A percentile compares a stretch with the other conserved stretches of the same genome.
Evolutionary conservation across 2,888 invertebrate genomes (phyloP).

Genomic region (Pterobdella sp.): DNA sequence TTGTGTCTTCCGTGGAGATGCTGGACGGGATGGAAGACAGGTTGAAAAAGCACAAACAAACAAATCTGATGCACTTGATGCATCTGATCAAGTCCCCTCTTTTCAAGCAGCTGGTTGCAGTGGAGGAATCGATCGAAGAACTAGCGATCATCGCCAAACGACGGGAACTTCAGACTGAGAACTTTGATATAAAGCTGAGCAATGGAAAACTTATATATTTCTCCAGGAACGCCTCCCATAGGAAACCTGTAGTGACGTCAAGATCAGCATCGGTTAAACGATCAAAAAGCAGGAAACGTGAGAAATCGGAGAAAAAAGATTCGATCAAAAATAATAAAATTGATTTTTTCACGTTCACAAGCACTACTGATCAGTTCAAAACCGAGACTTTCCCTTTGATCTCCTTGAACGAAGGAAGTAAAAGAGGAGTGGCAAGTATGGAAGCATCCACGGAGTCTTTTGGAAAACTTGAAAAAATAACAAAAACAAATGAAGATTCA

Average conservation of each 20-base stretch:
- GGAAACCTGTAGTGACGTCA: background rate
- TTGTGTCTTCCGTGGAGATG: slow-evolving; percentile 8
- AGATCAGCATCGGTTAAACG: background rate
- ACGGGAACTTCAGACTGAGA: slow-evolving; percentile 5
- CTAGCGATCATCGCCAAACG: slow-evolving; percentile 8
- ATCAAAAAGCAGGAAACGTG: background rate
- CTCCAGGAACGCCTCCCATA: slow-evolving; percentile 10
- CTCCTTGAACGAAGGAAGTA: no score
- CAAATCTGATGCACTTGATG: slow-evolving; percentile 19
- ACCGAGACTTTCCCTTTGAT: background rate
- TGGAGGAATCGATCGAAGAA: slow-evolving; percentile 25
- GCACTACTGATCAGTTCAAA: background rate
- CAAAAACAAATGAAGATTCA: no score
- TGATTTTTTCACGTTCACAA: background rate
- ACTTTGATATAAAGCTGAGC: slow-evolving; percentile 24
- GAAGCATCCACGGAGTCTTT: no score
- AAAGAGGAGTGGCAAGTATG: no score
- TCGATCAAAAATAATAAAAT: background rate
- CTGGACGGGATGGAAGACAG: slow-evolving; percentile 11
- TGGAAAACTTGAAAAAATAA: no score
- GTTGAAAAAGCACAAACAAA: background rate
- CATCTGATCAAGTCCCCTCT: slow-evolving; percentile 27
- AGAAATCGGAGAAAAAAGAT: background rate
- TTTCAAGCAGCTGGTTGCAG: slow-evolving; percentile 23
- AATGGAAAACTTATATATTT: slow-evolving; percentile 23